A percentile compares a stretch with the other conserved stretches of the same genome.
Evolutionary conservation across 2,888 invertebrate species (phyloP).

Genomic region (Bugula neritina): DNA sequence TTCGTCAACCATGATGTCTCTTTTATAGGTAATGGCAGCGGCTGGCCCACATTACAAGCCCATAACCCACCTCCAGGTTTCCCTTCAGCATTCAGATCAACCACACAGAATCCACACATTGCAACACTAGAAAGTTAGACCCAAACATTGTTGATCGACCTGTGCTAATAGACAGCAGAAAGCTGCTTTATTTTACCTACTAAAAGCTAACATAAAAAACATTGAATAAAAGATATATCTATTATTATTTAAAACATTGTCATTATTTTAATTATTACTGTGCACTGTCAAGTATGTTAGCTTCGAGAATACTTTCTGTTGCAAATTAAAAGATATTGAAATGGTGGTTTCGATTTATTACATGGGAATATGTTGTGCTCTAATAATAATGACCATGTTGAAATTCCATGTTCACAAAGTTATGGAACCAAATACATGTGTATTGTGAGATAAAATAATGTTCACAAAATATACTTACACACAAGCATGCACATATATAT

Average conservation of each 20-base stretch:
- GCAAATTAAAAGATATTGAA: too few relatives aligned
- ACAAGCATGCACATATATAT: too few relatives aligned
- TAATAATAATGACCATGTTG: too few relatives aligned
- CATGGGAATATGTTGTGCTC: too few relatives aligned
- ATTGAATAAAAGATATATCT: neutral
- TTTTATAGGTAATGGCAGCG: too few relatives aligned
- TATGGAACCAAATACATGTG: neutral
- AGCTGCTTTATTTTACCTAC: conserved; percentile 14
- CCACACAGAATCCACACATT: conserved; percentile 40
- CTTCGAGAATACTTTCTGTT: neutral
- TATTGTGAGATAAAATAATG: neutral
- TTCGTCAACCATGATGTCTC: too few relatives aligned
- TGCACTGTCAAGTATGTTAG: neutral
- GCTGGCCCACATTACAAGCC: conserved; percentile 41
- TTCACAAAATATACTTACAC: too few relatives aligned
- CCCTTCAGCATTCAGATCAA: conserved; percentile 41
- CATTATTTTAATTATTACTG: neutral
- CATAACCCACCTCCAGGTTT: conserved; percentile 50
- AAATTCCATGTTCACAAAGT: too few relatives aligned
- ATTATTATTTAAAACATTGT: neutral
- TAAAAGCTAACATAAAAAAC: neutral
- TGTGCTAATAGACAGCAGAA: conserved; percentile 10
- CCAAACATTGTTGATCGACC: neutral
- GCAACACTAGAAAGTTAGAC: conserved; percentile 20
- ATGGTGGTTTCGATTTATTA: neutral